phyloP scores from a whole-genome alignment of 2,113 vertebrate genomes.

The Laterallus jamaicensis region DNA sequence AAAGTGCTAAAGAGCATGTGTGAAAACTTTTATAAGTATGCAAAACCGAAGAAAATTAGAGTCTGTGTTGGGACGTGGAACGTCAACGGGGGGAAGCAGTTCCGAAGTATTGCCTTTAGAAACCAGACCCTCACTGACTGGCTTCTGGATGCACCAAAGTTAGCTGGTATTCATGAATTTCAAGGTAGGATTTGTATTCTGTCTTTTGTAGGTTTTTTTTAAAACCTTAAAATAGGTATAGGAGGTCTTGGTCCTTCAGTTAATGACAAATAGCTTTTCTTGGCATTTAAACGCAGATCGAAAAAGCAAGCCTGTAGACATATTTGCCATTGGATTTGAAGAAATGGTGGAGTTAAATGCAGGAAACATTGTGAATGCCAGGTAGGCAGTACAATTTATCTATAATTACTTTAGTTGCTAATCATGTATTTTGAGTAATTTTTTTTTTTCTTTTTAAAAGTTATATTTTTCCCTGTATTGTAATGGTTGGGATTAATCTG shows the following conservation, averaged over 20 bases:
- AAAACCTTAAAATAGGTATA: background rate
- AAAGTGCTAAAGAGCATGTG: conserved; percentile 95
- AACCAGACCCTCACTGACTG: conserved; percentile 98
- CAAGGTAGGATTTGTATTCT: conserved; percentile 80
- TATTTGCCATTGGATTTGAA: conserved; percentile 99
- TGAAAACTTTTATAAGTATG: conserved; percentile 93
- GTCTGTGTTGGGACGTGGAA: conserved; percentile 96
- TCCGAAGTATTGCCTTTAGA: conserved; percentile 96
- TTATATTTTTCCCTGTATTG: background rate
- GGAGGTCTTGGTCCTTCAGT: background rate
- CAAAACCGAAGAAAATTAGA: conserved; percentile 88
- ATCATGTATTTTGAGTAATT: background rate
- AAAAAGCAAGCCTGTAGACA: conserved; percentile 89
- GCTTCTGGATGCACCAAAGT: conserved; percentile 92
- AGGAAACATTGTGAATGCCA: conserved; percentile 97
- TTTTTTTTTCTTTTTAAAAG: background rate
- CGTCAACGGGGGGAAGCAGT: conserved; percentile 96
- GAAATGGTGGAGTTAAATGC: conserved; percentile 99
- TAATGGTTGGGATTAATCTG: background rate
- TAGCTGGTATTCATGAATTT: conserved; percentile 89
- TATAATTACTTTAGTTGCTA: background rate
- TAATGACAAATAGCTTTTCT: background rate
- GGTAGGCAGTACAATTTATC: conserved; percentile 71
- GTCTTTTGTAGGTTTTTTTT: conserved; percentile 24
- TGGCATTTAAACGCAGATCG: conserved; percentile 77